Base-by-base conservation (phyloP, 2,888 invertebrate species). In the Asteroscopus sphinx region DNA sequence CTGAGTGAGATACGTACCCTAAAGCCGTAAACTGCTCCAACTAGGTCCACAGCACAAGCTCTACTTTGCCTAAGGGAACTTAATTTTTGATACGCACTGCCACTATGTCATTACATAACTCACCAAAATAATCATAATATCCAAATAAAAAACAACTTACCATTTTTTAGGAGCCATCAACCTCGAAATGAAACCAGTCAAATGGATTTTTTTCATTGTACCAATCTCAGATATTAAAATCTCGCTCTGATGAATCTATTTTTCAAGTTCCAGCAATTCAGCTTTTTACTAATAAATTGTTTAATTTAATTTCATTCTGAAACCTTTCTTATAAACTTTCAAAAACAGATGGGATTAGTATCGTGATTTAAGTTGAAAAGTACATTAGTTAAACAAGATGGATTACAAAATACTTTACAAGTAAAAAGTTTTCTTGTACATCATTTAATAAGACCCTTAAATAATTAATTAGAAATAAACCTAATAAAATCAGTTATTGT, bases 231-330 rank as follows among this genome's bases (percentile, higher is more conserved):
- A 12, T 47, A 56, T 41, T 30, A 45, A 48, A 52, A 26, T 16
- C 36, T 32, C 5, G 2, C 35, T 36, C 17, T 0, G 15, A 45
- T 33, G 48, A 64, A 57, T 26, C 17, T 5, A 16, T 33, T 9
- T 25, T 25, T 25, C 3, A 25, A 52, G 28, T 44, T 66, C 7
- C 35, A 40, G 15, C 13, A 33, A 28, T 13, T 26, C 15, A 7
- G 26, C 30, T 41, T 12, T 45, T 28, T 11, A 33, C 1, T 12
- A 16, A 33, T 17, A 33, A 64, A 40, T 51, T 51, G 32, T 51
- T 64, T 44, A 28, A 59, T 64, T 21, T 44, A 64, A 47, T 44
- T 53, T 7, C 30, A 21, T 28, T 44, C 33, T 44, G 35, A 44
- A 12, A 44, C n/a, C 32, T 8, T 6, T 25, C 11, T 12, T 21